phyloP scores from a whole-genome alignment of 2,797 vertebrate species.

The Trachops cirrhosus region DNA sequence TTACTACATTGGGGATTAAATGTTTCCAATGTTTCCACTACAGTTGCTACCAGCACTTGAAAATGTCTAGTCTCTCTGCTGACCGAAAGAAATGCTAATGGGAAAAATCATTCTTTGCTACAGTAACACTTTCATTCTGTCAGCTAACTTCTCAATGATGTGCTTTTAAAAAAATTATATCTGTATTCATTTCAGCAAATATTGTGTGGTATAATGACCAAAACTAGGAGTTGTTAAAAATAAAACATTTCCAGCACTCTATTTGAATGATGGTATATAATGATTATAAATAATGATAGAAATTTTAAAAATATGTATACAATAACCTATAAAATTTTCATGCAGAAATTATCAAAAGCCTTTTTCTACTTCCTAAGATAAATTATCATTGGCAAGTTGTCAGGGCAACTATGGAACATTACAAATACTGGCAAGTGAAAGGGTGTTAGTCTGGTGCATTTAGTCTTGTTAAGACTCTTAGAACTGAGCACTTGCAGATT shows the following conservation, averaged over 20 bases:
- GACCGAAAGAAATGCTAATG: not conserved
- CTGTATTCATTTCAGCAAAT: not conserved
- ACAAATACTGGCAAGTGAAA: not conserved
- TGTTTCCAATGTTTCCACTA: not conserved
- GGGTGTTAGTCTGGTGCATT: not conserved
- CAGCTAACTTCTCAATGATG: not conserved
- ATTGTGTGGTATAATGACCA: not conserved
- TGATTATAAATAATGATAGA: not conserved
- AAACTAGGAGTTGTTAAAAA: not conserved
- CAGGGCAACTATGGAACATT: not conserved
- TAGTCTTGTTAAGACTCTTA: not conserved
- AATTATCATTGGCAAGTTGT: not conserved
- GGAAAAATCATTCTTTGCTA: not conserved
- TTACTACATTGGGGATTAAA: constrained; percentile 5
- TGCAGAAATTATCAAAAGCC: not conserved
- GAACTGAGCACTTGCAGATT: not conserved
- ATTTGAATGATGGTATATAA: not conserved
- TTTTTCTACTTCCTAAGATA: not conserved
- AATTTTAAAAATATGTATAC: not conserved
- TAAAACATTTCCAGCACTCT: not conserved
- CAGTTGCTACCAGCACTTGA: not conserved
- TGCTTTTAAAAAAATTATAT: not conserved
- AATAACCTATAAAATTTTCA: not conserved
- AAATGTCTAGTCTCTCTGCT: not conserved
- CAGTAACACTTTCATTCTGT: not conserved